phyloP scores from a whole-genome alignment of 2,113 vertebrate genomes.

The Hoplias malabaricus region DNA sequence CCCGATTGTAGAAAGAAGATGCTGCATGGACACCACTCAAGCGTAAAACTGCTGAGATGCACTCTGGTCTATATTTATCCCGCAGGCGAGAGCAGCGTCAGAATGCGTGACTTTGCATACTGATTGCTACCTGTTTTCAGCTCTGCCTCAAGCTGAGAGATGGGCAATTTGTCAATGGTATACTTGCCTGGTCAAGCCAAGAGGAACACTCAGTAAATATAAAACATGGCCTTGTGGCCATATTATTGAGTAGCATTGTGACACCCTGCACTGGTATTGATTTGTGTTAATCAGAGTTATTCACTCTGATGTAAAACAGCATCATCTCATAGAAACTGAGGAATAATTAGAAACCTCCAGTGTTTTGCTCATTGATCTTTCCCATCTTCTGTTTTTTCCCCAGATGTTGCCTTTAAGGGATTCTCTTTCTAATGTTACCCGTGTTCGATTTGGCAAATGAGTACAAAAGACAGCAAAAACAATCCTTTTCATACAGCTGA shows the following conservation, averaged over 20 bases:
- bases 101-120: conserved; percentile 42
- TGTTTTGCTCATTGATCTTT: neutral
- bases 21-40: neutral
- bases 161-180: conserved; percentile 10
- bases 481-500: conserved; percentile 1
- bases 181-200: neutral
- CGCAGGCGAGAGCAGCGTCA: conserved; percentile 21
- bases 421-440: neutral
- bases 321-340: neutral
- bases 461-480: neutral
- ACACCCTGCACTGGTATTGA: neutral
- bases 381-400: neutral
- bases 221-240: neutral
- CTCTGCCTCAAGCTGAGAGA: conserved; percentile 1
- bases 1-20: neutral
- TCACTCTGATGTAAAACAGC: neutral
- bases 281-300: conserved; percentile 4
- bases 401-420: neutral
- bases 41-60: conserved; percentile 36
- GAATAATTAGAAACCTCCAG: neutral
- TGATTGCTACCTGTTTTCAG: conserved; percentile 23
- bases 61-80: conserved; percentile 53
- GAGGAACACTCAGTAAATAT: neutral
- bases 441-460: neutral
- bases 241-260: neutral